Evolutionary conservation across 2,797 vertebrate genomes (phyloP), one percentile per base, ranked within the genome.

Genomic region (Acrossocheilus fasciatus): DNA sequence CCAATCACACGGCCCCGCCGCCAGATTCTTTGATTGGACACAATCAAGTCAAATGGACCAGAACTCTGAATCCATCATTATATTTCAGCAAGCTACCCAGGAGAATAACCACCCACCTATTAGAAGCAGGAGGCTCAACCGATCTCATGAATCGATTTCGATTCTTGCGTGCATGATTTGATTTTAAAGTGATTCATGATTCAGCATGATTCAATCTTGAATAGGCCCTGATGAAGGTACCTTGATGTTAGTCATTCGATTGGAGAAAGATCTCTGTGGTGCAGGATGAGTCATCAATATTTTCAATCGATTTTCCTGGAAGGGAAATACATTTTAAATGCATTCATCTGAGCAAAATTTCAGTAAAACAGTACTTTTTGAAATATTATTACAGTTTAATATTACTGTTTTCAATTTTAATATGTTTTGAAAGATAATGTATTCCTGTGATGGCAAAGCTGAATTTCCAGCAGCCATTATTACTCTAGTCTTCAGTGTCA

Each of bases 41-140:
- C 89, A 89, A 90, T 90, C 87, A 79, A 75, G 66, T 88, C 86
- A 88, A 90, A 93, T 90, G 87, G 89, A 89, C 87, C 88, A 88
- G 85, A 59, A 54, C 39, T 47, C 62, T 4, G 57, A 76, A 73
- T 84, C 87, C 83, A 54, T 90, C 87, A 87, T 86, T 88, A 86
- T 81, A 74, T 64, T 86, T 89, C 73, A 85, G 68, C 79, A 81
- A 64, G 82, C 84, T 86, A 54, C 85, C 72, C 66, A 10, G 26
- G 70, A 84, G 64, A 86, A 82, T 79, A 80, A 81, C 75, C 47
- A 72, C 66, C 64, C 7, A 81, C 62, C 80, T 84, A 87, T 86
- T 81, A 86, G 30, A 17, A 59, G 15, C 34, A 23, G 26, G 43
- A 50, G 45, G 23, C 84, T 86, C 54, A 26, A 62, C 76, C 7